phyloP scores from a whole-genome alignment of 2,888 invertebrate genomes.

The Cephus spinipes region DNA sequence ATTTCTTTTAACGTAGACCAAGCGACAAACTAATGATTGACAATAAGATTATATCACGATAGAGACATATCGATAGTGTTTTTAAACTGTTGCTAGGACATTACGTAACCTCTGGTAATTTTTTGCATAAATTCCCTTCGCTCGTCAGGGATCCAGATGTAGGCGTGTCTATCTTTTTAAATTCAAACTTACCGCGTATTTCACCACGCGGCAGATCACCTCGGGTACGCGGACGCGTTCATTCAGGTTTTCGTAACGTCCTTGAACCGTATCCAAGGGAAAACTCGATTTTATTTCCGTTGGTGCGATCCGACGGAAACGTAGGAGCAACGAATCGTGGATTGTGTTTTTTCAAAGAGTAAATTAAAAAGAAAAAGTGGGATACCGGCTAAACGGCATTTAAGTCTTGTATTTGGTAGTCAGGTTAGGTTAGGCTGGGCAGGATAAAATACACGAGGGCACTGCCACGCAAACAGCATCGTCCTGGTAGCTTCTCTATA shows the following conservation, averaged over 20 bases:
- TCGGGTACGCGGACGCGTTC: neutral
- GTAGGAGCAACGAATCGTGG: neutral
- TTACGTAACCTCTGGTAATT: neutral
- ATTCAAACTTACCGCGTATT: neutral
- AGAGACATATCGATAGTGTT: neutral
- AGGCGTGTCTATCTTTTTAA: neutral
- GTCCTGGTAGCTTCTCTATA: neutral
- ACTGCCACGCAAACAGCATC: neutral
- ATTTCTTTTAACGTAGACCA: neutral
- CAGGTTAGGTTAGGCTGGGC: neutral
- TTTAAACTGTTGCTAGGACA: neutral
- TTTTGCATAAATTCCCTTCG: neutral
- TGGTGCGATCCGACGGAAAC: too few relatives aligned
- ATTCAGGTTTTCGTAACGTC: neutral
- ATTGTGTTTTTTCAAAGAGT: neutral
- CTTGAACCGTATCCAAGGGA: neutral
- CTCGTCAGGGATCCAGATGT: neutral
- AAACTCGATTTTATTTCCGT: neutral
- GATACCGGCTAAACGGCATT: neutral
- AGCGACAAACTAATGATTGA: neutral
- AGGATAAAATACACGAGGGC: neutral
- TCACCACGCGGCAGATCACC: neutral
- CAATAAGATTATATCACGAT: neutral
- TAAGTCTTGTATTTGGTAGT: too few relatives aligned
- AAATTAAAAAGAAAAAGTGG: neutral